Percentiles rank a stretch among this genome's conserved stretches.
These are phyloP conservation scores for Yponomeuta sedellus DNA, from an alignment of 2,888 invertebrate genomes.

Conservation along the genomic window DNA sequence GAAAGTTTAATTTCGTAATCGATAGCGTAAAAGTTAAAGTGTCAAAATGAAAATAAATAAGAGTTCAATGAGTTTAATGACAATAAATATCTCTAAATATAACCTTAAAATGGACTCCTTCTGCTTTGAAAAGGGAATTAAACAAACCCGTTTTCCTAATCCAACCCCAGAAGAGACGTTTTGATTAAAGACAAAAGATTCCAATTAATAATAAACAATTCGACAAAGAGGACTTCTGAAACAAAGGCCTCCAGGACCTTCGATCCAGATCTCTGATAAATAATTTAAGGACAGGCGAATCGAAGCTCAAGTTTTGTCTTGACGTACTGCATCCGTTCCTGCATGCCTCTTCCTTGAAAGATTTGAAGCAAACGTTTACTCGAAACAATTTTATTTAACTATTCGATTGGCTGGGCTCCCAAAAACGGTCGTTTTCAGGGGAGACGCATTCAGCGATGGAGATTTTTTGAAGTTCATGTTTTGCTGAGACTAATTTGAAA, in stretches of 20 bases:
- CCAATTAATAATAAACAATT: slow-evolving; percentile 1
- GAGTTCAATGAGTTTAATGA: too few species aligned
- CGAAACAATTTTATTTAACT: too few species aligned
- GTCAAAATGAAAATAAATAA: too few species aligned
- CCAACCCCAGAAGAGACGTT: not conserved
- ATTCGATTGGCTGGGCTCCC: too few species aligned
- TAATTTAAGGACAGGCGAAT: slow-evolving; percentile 7
- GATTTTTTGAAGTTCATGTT: too few species aligned
- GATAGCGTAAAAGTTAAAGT: too few species aligned
- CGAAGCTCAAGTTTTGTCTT: not conserved
- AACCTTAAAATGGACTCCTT: not conserved
- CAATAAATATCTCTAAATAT: too few species aligned
- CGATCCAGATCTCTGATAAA: slow-evolving; percentile 1
- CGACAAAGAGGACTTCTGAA: not conserved
- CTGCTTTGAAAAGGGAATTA: not conserved
- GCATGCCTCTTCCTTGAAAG: not conserved
- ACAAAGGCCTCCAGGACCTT: not conserved
- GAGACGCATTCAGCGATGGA: too few species aligned
- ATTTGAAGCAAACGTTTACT: too few species aligned
- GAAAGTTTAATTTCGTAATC: too few species aligned
- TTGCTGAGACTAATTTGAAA: too few species aligned
- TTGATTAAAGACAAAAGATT: not conserved
- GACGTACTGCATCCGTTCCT: not conserved
- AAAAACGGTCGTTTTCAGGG: too few species aligned
- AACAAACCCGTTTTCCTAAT: not conserved